Evolutionary conservation across 2,888 invertebrate genomes (phyloP).

Genomic region (Habroteleia sp.): DNA sequence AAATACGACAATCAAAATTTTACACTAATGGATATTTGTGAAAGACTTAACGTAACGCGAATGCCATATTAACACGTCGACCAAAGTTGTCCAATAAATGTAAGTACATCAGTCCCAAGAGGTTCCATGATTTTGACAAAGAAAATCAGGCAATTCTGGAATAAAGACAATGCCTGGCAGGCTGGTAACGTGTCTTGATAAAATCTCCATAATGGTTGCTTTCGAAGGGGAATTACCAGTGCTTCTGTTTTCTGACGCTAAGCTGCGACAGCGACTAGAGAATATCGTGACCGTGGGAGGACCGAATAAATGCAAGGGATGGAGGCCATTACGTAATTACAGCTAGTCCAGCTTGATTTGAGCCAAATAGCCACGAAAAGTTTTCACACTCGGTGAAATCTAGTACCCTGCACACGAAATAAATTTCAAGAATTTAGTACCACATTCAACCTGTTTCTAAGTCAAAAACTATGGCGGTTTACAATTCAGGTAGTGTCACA

Average conservation of each 20-base stretch:
- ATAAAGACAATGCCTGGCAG: slow-evolving; percentile 70
- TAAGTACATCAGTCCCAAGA: slow-evolving; percentile 39
- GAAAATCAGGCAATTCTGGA: slow-evolving; percentile 65
- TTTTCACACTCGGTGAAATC: slow-evolving; percentile 31
- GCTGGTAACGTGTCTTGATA: slow-evolving; percentile 74
- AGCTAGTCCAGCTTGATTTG: slow-evolving; percentile 69
- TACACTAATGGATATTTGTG: slow-evolving; percentile 4
- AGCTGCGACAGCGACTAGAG: slow-evolving; percentile 61
- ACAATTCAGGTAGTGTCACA: no score
- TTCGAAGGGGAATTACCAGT: slow-evolving; percentile 72
- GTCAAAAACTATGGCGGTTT: no score
- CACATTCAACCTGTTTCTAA: slow-evolving; percentile 8
- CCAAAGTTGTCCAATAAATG: slow-evolving; percentile 27
- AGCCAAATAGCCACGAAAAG: slow-evolving; percentile 69
- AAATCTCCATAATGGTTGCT: slow-evolving; percentile 76
- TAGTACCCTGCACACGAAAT: slow-evolving; percentile 30
- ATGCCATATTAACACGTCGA: slow-evolving; percentile 32
- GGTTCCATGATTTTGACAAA: slow-evolving; percentile 61
- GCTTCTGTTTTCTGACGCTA: slow-evolving; percentile 69
- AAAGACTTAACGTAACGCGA: slow-evolving; percentile 6
- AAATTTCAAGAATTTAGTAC: slow-evolving; percentile 20
- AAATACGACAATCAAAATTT: slow-evolving; percentile 19
- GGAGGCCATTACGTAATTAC: slow-evolving; percentile 73
- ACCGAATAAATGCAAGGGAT: slow-evolving; percentile 52
- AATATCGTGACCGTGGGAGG: slow-evolving; percentile 18